Base-by-base conservation (phyloP, 2,797 vertebrate genomes). In the Podargus strigoides region DNA sequence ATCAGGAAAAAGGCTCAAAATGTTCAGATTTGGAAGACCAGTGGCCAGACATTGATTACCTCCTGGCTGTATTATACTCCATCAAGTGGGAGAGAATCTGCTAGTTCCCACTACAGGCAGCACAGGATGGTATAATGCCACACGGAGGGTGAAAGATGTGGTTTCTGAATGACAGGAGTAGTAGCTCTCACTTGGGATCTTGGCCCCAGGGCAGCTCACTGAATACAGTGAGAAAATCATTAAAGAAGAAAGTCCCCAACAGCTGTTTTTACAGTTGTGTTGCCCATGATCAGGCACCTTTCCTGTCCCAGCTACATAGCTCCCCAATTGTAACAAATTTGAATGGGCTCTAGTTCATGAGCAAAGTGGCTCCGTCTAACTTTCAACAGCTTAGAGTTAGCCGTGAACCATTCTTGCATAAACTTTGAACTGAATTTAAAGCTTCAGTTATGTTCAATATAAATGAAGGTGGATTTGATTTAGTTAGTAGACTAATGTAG, bases 121-220 rank as follows among this genome's bases (percentile, higher is more conserved):
- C 24, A 60, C 12, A 62, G 34, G 68, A 39, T 12, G 16, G 5
- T 69, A 23, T 9, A 42, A 44, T 15, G 34, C 9, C 32, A 30
- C 19, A 28, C 3, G 2, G 19, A 10, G 24, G 14, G 6, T 3
- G 1, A 63, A 49, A 60, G 22, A 67, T 3, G 14, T 26, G 15
- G 26, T 30, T 83, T 63, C 30, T 36, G 30, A 81, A 22, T n/a
- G 32, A 42, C 10, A 36, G 42, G 32, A 64, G 14, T 26, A 9
- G 13, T 6, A 53, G 42, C 21, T 79, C 16, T 73, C 79, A 55
- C 10, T 53, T 37, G 7, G 4, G 10, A 44, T 49, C 59, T 32
- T 56, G 9, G 20, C 12, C 5, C 20, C 42, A 52, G 26, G 20
- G 26, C 50, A 85, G 58, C 18, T 30, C 21, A 37, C 32, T 47